phyloP scores from a whole-genome alignment of 2,888 invertebrate genomes.

The Zeuzera pyrina region DNA sequence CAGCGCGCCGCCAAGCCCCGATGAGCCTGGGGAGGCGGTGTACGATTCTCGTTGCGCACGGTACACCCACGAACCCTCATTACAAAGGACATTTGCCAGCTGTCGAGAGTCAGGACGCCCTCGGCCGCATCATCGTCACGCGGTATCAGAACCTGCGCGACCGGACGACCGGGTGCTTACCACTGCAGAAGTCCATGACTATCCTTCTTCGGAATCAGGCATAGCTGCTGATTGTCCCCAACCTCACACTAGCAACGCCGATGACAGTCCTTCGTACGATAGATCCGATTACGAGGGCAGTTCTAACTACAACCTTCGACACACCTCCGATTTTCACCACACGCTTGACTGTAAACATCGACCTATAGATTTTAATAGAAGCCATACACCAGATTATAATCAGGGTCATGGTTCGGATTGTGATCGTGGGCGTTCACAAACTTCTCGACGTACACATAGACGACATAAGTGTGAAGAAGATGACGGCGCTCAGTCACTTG shows the following conservation, averaged over 20 bases:
- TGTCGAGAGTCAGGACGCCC: slow-evolving; percentile 56
- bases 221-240: slow-evolving; percentile 67
- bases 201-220: slow-evolving; percentile 69
- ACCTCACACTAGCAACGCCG: slow-evolving; percentile 58
- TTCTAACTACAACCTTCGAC: slow-evolving; percentile 55
- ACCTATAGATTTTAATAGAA: slow-evolving; percentile 51
- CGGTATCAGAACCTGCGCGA: slow-evolving; percentile 57
- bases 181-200: slow-evolving; percentile 66
- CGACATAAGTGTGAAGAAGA: slow-evolving; percentile 57
- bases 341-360: slow-evolving; percentile 56
- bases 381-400: slow-evolving; percentile 60
- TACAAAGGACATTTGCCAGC: slow-evolving; percentile 60
- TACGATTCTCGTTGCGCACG: slow-evolving; percentile 84
- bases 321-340: slow-evolving; percentile 54
- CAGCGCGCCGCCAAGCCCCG: slow-evolving; percentile 73
- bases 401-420: slow-evolving; percentile 53
- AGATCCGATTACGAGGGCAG: slow-evolving; percentile 62
- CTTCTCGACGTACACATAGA: slow-evolving; percentile 47
- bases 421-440: slow-evolving; percentile 52
- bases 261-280: slow-evolving; percentile 63
- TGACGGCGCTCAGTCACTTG: slow-evolving; percentile 60
- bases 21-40: slow-evolving; percentile 74
- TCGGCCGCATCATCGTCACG: slow-evolving; percentile 57
- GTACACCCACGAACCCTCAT: slow-evolving; percentile 73
- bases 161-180: slow-evolving; percentile 64